Evolutionary conservation across 2,797 vertebrate genomes (phyloP).

Genomic region (Diplodus sargus): DNA sequence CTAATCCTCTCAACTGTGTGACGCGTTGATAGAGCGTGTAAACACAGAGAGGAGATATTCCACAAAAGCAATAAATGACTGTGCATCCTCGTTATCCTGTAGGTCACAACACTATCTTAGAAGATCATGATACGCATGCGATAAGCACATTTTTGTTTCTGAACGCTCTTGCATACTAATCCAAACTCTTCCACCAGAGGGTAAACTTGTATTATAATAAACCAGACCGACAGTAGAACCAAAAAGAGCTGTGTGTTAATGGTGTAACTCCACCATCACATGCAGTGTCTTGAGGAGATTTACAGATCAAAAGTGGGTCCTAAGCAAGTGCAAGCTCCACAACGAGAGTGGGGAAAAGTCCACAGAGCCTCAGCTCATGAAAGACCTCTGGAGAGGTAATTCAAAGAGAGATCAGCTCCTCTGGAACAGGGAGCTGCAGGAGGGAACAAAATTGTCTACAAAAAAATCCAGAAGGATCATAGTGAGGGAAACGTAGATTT

Average conservation of each 20-base stretch:
- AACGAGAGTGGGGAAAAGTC: conserved; percentile 1
- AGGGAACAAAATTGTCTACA: neutral
- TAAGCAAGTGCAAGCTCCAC: conserved; percentile 9
- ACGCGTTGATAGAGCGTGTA: neutral
- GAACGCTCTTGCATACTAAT: conserved; percentile 1
- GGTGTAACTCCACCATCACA: neutral
- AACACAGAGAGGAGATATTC: conserved; percentile 2
- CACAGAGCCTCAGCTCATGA: neutral
- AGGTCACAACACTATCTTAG: neutral
- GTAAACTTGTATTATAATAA: conserved; percentile 35
- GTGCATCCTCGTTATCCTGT: neutral
- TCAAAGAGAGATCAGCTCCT: conserved; percentile 4
- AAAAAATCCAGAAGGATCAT: neutral
- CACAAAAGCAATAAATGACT: conserved; percentile 11
- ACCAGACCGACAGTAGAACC: neutral
- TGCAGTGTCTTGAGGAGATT: neutral
- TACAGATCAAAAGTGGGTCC: conserved; percentile 14
- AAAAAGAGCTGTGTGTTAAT: neutral
- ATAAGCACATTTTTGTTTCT: neutral
- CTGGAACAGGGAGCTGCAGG: neutral
- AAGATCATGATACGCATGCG: conserved; percentile 5
- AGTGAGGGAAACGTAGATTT: neutral
- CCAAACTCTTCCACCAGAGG: conserved; percentile 58
- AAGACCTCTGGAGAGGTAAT: neutral
- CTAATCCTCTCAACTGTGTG: neutral